Evolutionary conservation across 2,797 vertebrate species (phyloP).

Genomic region (Selene dorsalis): DNA sequence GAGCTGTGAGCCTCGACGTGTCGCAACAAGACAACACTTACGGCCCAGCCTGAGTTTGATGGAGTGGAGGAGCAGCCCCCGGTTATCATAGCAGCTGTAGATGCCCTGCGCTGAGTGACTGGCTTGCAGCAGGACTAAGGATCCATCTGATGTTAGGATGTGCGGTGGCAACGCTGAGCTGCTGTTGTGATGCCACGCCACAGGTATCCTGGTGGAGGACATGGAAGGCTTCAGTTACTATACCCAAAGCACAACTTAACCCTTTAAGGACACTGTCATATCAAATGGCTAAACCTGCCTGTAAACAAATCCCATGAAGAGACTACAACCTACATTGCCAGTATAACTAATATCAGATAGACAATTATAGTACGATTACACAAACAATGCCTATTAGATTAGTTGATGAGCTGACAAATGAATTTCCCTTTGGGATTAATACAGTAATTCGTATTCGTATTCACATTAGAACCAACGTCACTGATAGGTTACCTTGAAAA

Average conservation of each 20-base stretch:
- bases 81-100: constrained; percentile 85
- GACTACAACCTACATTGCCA: too few relatives aligned
- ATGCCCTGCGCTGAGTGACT: constrained; percentile 80
- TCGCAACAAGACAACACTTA: constrained; percentile 72
- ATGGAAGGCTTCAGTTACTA: constrained; percentile 20
- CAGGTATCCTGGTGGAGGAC: constrained; percentile 70
- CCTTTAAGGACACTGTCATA: not conserved
- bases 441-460: too few relatives aligned
- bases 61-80: constrained; percentile 75
- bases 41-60: constrained; percentile 81
- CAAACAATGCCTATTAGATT: not conserved
- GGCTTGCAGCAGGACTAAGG: constrained; percentile 74
- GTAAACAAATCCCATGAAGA: too few relatives aligned
- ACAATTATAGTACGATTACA: not conserved
- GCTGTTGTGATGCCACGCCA: constrained; percentile 82
- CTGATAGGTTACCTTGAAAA: too few relatives aligned
- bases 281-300: not conserved
- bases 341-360: too few relatives aligned
- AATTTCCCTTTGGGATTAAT: too few relatives aligned
- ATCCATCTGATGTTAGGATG: constrained; percentile 71
- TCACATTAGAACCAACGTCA: too few relatives aligned
- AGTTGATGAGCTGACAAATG: too few relatives aligned
- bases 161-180: constrained; percentile 72
- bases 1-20: constrained; percentile 7
- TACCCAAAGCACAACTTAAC: not conserved